These are phyloP conservation scores for Apotomis betuletana DNA, from an alignment of 2,888 invertebrate genomes.

Conservation along the genomic window DNA sequence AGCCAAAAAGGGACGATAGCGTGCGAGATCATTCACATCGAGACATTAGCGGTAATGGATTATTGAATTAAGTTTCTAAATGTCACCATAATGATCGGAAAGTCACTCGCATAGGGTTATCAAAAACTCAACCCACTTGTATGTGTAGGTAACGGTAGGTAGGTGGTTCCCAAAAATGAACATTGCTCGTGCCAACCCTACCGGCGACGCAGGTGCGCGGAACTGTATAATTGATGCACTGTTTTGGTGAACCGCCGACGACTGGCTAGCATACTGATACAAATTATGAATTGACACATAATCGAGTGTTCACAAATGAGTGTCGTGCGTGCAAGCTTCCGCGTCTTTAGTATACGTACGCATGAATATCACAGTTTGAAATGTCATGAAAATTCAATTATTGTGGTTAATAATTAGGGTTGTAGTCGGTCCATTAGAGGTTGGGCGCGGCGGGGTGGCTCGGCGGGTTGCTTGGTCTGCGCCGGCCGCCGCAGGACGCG, in stretches of 20 bases:
- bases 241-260: slow-evolving; percentile 10
- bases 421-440: slow-evolving; percentile 22
- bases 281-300: slow-evolving; percentile 23
- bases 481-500: slow-evolving; percentile 32
- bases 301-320: slow-evolving; percentile 19
- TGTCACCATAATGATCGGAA: slow-evolving; percentile 26
- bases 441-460: slow-evolving; percentile 18
- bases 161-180: slow-evolving; percentile 8
- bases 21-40: too few relatives aligned
- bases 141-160: background rate
- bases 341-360: slow-evolving; percentile 7
- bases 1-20: background rate
- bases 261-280: slow-evolving; percentile 25
- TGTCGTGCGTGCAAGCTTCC: slow-evolving; percentile 27
- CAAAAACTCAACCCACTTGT: background rate
- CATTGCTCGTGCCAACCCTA: slow-evolving; percentile 6
- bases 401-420: slow-evolving; percentile 29
- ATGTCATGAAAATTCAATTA: slow-evolving; percentile 28
- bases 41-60: slow-evolving; percentile 20
- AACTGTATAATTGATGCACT: slow-evolving; percentile 33
- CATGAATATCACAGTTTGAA: slow-evolving; percentile 3
- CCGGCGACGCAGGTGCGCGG: slow-evolving; percentile 24
- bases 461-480: slow-evolving; percentile 34
- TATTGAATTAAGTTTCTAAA: slow-evolving; percentile 23
- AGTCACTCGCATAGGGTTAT: slow-evolving; percentile 5